These are phyloP conservation scores for Acanthis flammea DNA, from an alignment of 2,797 vertebrate genomes.

Conservation along the genomic window DNA sequence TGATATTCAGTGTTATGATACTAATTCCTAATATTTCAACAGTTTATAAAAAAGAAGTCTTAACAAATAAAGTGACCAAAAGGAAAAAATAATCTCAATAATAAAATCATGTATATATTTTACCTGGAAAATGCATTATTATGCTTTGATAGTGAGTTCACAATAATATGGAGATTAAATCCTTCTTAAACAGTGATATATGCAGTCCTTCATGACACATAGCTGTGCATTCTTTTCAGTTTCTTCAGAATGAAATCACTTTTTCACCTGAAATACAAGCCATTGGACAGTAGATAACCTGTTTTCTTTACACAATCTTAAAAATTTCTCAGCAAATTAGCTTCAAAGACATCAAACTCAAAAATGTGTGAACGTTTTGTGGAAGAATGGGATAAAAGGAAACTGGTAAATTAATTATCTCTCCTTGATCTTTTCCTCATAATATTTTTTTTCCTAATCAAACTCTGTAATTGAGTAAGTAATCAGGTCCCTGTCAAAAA, in stretches of 20 bases:
- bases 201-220: background rate
- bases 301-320: background rate
- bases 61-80: background rate
- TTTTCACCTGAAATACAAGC: slow-evolving; percentile 25
- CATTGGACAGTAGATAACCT: slow-evolving; percentile 27
- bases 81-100: rapidly evolving
- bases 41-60: background rate
- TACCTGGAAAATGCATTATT: background rate
- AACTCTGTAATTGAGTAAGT: background rate
- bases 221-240: background rate
- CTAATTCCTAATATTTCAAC: background rate
- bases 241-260: background rate
- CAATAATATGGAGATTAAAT: background rate
- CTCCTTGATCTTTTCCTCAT: slow-evolving; percentile 24
- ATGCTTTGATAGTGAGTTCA: background rate
- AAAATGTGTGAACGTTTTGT: slow-evolving; percentile 27
- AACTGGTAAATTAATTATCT: slow-evolving; percentile 45
- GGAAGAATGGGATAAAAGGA: slow-evolving; percentile 2
- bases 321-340: background rate
- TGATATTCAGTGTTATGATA: background rate
- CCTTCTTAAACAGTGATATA: background rate
- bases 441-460: slow-evolving; percentile 6
- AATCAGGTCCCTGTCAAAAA: background rate
- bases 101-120: background rate
- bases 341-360: slow-evolving; percentile 20